A percentile compares a stretch with the other conserved stretches of the same genome.
phyloP scores from a whole-genome alignment of 2,113 vertebrate species.

The Rallus limicola region DNA sequence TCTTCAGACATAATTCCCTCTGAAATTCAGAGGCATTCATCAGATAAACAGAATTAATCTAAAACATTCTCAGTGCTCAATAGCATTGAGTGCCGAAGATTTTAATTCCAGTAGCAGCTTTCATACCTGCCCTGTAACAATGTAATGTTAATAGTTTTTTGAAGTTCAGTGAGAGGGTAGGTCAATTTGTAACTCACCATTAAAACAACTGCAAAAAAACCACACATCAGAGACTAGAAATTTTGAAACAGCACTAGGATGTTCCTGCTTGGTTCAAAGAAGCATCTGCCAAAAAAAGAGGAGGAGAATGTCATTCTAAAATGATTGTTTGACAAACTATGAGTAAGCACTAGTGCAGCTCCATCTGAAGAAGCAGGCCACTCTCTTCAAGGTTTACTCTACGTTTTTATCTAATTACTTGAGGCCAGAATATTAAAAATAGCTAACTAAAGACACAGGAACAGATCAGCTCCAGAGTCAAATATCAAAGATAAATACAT shows the following conservation, averaged over 20 bases:
- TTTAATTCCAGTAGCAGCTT: neutral
- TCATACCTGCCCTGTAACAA: neutral
- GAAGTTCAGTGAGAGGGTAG: neutral
- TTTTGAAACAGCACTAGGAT: neutral
- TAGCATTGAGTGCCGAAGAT: neutral
- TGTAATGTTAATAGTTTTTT: neutral
- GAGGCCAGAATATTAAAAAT: neutral
- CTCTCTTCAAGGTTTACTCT: neutral
- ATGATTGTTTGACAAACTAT: neutral
- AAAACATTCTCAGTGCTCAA: neutral
- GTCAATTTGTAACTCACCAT: neutral
- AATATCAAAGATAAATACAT: neutral
- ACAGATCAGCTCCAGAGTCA: neutral
- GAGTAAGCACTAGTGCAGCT: neutral
- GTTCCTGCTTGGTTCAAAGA: neutral
- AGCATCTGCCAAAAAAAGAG: neutral
- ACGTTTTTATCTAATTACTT: neutral
- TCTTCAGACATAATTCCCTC: neutral
- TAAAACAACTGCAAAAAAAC: neutral
- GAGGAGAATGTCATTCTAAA: neutral
- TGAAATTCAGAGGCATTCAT: neutral
- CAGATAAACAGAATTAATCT: constrained; percentile 10
- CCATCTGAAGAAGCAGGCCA: neutral
- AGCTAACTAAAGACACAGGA: neutral
- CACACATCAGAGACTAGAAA: neutral